These are phyloP conservation scores for Pollenia amentaria DNA, from an alignment of 2,888 invertebrate genomes.

Conservation along the genomic window DNA sequence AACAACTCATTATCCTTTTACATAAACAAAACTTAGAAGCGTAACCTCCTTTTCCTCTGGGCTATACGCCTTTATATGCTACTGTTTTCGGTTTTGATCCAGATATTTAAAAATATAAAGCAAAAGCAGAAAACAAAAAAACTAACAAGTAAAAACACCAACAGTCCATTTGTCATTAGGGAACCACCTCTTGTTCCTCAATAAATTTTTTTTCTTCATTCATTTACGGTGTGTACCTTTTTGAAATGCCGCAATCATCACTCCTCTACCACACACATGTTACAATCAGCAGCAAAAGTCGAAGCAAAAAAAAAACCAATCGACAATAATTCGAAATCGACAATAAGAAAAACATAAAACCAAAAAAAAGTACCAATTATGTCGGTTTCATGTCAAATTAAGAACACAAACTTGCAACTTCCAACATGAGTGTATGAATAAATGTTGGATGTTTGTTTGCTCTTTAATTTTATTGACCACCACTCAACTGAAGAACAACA, in stretches of 20 bases:
- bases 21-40: constrained; percentile 60
- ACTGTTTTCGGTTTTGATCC: constrained; percentile 37
- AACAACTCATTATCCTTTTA: constrained; percentile 67
- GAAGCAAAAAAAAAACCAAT: constrained; percentile 50
- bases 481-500: constrained; percentile 13
- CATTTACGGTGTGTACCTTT: constrained; percentile 40
- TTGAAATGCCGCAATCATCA: constrained; percentile 68
- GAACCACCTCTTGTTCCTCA: constrained; percentile 65
- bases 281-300: constrained; percentile 54
- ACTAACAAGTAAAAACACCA: constrained; percentile 35
- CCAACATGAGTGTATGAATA: constrained; percentile 14
- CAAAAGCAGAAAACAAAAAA: constrained; percentile 21
- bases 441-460: constrained; percentile 12
- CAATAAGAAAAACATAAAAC: constrained; percentile 54
- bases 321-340: constrained; percentile 69
- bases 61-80: constrained; percentile 50
- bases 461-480: constrained; percentile 70
- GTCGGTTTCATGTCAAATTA: constrained; percentile 78
- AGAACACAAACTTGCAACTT: constrained; percentile 74
- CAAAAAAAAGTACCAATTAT: constrained; percentile 74
- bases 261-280: constrained; percentile 69
- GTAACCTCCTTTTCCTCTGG: constrained; percentile 33
- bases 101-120: neutral
- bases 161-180: constrained; percentile 72
- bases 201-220: constrained; percentile 49